These are phyloP conservation scores for Serripes groenlandicus DNA, from an alignment of 2,888 invertebrate genomes.

Conservation along the genomic window DNA sequence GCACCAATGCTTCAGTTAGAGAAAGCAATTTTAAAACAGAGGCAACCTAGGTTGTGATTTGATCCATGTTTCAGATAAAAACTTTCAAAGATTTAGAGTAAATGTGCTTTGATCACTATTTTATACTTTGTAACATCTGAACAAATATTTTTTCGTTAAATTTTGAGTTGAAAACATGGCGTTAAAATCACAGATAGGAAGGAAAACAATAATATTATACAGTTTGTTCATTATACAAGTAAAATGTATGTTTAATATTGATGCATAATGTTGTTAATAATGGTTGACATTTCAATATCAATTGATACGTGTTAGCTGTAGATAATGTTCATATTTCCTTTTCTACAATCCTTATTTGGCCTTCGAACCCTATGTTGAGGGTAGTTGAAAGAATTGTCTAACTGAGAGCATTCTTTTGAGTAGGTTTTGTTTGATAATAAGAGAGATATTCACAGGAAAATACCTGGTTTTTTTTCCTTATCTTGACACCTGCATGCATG, in stretches of 20 bases:
- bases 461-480: background rate
- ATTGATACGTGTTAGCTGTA: background rate
- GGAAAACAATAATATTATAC: background rate
- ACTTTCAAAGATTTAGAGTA: background rate
- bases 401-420: background rate
- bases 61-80: background rate
- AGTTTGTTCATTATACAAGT: background rate
- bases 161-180: background rate
- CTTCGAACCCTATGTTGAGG: background rate
- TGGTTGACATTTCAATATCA: background rate
- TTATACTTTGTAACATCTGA: background rate
- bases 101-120: background rate
- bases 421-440: background rate
- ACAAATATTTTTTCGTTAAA: background rate
- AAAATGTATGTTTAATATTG: background rate
- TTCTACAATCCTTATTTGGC: background rate
- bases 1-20: conserved; percentile 73
- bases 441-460: too few relatives aligned
- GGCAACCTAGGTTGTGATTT: background rate
- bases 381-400: background rate
- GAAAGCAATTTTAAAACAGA: conserved; percentile 34
- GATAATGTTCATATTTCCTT: background rate
- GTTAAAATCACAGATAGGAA: background rate
- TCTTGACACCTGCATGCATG: background rate
- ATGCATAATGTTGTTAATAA: background rate